A percentile compares a stretch with the other conserved stretches of the same genome.
Conservation (phyloP, 2,113 vertebrate genomes). For the Pygoscelis adeliae region DNA sequence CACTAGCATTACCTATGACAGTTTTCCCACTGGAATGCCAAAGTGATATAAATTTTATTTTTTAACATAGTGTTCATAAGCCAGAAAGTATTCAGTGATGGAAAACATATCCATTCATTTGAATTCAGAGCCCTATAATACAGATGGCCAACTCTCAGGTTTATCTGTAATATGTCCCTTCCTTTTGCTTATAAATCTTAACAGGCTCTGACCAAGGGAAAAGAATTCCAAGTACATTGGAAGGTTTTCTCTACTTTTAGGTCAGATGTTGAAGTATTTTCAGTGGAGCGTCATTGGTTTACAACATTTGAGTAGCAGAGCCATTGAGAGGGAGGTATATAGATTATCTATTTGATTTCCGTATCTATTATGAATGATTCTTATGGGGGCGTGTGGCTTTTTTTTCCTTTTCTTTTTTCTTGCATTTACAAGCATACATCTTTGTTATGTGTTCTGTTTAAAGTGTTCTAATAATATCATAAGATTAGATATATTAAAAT, state of each 20-base stretch:
- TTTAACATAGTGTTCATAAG: background rate
- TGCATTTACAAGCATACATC: background rate
- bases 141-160: background rate
- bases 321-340: background rate
- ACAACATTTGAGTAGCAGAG: background rate
- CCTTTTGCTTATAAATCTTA: background rate
- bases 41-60: slow-evolving; percentile 9
- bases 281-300: background rate
- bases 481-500: background rate
- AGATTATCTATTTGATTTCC: background rate
- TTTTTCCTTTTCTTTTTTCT: background rate
- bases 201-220: background rate
- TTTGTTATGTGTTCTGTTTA: background rate
- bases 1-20: background rate
- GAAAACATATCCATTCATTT: background rate
- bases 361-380: background rate
- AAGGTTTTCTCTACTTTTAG: background rate
- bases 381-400: fast-evolving
- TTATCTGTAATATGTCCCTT: background rate
- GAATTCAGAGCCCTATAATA: background rate
- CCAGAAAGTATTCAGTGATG: background rate
- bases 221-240: background rate
- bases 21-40: background rate
- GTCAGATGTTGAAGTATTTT: background rate
- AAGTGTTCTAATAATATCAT: background rate